Evolutionary conservation across 2,797 vertebrate genomes (phyloP), one percentile per base, ranked within the genome.

Genomic region (Odontamblyopus lacepedii): DNA sequence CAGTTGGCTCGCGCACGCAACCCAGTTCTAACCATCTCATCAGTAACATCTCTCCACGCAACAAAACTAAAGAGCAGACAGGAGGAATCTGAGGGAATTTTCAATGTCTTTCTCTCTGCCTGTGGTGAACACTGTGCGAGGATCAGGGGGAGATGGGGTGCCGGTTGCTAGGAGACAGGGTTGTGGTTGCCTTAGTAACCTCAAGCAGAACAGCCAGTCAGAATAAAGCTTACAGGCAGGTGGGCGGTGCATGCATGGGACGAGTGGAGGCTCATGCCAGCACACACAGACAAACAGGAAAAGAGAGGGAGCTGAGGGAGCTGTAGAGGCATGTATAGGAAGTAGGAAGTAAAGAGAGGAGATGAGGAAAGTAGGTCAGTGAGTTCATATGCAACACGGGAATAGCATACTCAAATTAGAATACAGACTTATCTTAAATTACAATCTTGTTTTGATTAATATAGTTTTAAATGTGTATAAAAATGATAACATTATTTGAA

Each of bases 171-270:
- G 94, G 96, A 95, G 93, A 97, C 97, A 91, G 93, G 93, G 95
- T 95, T 96, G 94, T 95, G 96, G 97, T 98, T 98, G 96, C 96
- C 95, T 97, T 98, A 96, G 96, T 93, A 95, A 97, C 95, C 96
- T 93, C 87, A 94, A 96, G 96, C 95, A 91, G 94, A 94, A 95
- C 95, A 94, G 95, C 95, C 97, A 97, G 97, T 98, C 95, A 95
- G 94, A 87, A 95, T 94, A 93, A 93, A 94, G 95, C 61, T 63
- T 91, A 88, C 87, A 85, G 94, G 95, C 95, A 92, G 93, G 94
- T 92, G 93, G 93, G 94, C 92, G 93, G 93, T 92, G 94, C 95
- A 92, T 91, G 62, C 60, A 32, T 35, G 30, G 61, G 94, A 94
- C 94, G 93, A 94, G 94, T 93, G 85, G 91, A 92, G 91, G 92